Conservation (phyloP, 2,113 vertebrate genomes). For the Tringa solitaria region DNA sequence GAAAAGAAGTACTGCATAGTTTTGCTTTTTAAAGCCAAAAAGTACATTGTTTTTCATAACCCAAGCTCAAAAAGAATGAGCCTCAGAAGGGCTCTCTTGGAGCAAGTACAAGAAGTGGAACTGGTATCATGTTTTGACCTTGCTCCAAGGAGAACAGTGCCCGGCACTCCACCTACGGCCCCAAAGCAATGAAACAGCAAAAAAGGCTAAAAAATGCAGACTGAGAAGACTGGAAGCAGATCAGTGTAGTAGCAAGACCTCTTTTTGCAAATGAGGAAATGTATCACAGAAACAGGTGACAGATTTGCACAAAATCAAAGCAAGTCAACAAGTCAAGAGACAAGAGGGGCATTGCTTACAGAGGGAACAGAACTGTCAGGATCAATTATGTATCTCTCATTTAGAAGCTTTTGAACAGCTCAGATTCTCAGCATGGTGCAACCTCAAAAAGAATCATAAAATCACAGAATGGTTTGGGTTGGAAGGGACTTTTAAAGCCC, state of each 20-base stretch:
- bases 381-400: neutral
- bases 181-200: neutral
- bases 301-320: neutral
- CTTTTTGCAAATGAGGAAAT: neutral
- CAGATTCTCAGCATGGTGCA: neutral
- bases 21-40: neutral
- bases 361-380: neutral
- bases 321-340: accelerated
- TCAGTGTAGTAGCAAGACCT: neutral
- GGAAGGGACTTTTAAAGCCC: neutral
- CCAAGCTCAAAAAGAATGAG: neutral
- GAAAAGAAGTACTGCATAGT: neutral
- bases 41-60: neutral
- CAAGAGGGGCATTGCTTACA: neutral
- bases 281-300: neutral
- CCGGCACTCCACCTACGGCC: neutral
- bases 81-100: neutral
- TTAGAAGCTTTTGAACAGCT: neutral
- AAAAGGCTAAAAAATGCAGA: neutral
- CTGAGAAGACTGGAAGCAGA: neutral
- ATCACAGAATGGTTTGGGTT: neutral
- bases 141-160: neutral
- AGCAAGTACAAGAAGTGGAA: neutral
- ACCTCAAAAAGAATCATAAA: neutral
- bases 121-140: neutral